Evolutionary conservation across 2,797 vertebrate species (phyloP).

Genomic region (Pygocentrus nattereri): DNA sequence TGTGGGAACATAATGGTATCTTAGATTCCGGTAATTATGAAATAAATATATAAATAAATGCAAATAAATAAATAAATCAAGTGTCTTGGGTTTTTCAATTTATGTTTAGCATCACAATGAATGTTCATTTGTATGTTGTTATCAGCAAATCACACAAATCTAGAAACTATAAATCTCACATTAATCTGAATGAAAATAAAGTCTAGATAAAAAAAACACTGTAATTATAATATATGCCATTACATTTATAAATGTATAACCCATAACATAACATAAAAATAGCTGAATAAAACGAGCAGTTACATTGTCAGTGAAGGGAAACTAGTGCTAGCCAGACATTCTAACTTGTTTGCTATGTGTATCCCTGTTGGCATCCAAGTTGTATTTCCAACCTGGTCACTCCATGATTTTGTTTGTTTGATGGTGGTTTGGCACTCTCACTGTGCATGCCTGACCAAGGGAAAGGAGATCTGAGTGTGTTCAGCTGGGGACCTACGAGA

Average conservation of each 20-base stretch:
- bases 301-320: conserved; percentile 56
- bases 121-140: neutral
- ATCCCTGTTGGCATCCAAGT: conserved; percentile 76
- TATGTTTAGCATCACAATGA: neutral
- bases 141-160: neutral
- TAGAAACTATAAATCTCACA: neutral
- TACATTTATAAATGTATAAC: neutral
- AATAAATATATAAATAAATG: conserved; percentile 8
- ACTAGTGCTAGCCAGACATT: conserved; percentile 71
- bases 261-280: neutral
- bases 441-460: conserved; percentile 42
- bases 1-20: conserved; percentile 67
- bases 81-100: neutral
- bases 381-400: conserved; percentile 73
- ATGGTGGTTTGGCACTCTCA: conserved; percentile 47
- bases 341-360: conserved; percentile 75
- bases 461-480: conserved; percentile 47
- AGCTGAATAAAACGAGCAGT: conserved; percentile 49
- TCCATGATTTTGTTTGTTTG: conserved; percentile 53
- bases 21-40: conserved; percentile 42
- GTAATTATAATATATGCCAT: neutral
- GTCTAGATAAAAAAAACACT: neutral
- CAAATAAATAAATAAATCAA: neutral
- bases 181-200: neutral
- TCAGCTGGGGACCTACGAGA: conserved; percentile 42